Evolutionary conservation across 1,140 invertebrate species (phyloP).

Genomic region (Drosophila subpulchrella): DNA sequence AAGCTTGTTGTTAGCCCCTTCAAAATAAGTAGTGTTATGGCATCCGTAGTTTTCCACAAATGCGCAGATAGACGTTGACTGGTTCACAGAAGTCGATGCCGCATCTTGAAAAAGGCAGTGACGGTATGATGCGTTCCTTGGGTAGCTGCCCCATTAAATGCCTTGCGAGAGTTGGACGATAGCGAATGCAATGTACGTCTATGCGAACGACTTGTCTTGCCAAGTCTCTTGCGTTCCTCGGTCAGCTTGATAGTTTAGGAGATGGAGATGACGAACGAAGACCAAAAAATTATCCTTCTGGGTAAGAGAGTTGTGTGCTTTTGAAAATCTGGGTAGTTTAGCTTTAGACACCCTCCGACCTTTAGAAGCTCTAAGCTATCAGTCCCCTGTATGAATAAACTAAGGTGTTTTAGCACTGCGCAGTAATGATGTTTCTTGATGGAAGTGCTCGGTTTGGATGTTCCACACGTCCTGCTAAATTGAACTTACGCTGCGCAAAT

Average conservation of each 20-base stretch:
- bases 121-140: neutral
- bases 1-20: neutral
- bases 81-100: conserved; percentile 1
- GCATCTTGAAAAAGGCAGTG: neutral
- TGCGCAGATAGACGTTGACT: neutral
- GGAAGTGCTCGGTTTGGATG: no score
- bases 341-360: no score
- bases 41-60: neutral
- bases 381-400: no score
- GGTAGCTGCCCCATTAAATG: neutral
- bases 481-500: no score
- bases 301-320: neutral
- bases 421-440: no score
- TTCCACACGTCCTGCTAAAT: no score
- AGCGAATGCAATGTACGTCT: neutral
- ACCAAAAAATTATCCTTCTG: no score
- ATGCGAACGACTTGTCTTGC: neutral
- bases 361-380: no score
- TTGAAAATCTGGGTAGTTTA: neutral
- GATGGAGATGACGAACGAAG: no score
- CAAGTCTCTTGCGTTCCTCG: neutral
- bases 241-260: no score
- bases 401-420: no score
- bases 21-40: neutral
- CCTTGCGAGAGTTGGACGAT: neutral